phyloP scores from a whole-genome alignment of 2,113 vertebrate genomes.

The Prunella himalayana region DNA sequence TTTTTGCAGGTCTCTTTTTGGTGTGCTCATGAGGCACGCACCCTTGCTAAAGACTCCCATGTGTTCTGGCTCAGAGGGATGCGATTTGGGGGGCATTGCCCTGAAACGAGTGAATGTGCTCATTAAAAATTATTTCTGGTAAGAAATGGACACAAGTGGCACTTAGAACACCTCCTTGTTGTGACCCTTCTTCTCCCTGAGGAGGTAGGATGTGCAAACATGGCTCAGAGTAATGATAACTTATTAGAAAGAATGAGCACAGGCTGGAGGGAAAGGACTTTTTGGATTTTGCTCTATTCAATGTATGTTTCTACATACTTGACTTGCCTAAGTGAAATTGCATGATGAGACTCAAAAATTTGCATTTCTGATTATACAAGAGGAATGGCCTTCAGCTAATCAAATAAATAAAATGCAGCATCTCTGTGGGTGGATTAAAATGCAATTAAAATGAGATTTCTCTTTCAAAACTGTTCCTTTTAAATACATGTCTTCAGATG shows the following conservation, averaged over 20 bases:
- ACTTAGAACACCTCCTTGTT: constrained; percentile 28
- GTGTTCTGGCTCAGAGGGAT: constrained; percentile 46
- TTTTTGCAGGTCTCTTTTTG: constrained; percentile 67
- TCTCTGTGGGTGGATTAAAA: neutral
- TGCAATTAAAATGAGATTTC: neutral
- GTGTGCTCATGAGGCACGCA: neutral
- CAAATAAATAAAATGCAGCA: neutral
- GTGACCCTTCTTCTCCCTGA: constrained; percentile 49
- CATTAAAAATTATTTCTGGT: constrained; percentile 71
- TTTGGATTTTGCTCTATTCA: neutral
- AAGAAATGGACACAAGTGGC: neutral
- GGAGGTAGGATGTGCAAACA: neutral
- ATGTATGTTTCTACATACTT: neutral
- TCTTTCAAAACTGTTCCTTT: neutral
- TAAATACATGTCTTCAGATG: neutral
- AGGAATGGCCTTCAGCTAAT: neutral
- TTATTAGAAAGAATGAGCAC: neutral
- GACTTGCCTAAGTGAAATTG: neutral
- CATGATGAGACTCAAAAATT: neutral
- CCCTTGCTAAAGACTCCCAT: constrained; percentile 59
- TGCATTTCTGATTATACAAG: neutral
- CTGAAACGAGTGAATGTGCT: constrained; percentile 40
- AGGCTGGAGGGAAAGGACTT: neutral
- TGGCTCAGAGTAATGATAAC: constrained; percentile 18
- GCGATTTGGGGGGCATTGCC: constrained; percentile 16